Conservation (phyloP, 2,888 invertebrate species). For the Timema cristinae region DNA sequence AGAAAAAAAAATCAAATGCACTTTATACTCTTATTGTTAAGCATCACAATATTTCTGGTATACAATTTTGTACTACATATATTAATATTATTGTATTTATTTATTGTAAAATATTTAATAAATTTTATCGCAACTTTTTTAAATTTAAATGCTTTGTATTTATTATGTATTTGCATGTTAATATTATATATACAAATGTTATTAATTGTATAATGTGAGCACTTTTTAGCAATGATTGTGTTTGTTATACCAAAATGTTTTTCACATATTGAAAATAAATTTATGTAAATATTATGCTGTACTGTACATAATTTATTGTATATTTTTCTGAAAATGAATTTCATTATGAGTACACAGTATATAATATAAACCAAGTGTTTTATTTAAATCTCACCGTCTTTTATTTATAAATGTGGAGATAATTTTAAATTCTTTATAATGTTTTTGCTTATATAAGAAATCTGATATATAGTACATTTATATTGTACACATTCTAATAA, state of each 20-base stretch:
- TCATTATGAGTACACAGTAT: conserved; percentile 31
- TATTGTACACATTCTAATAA: too few species aligned
- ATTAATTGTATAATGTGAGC: conserved; percentile 22
- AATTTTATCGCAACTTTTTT: conserved; percentile 18
- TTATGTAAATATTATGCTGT: conserved; percentile 31
- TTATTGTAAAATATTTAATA: neutral
- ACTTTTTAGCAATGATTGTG: conserved; percentile 29
- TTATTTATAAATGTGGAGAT: too few species aligned
- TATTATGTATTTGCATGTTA: conserved; percentile 25
- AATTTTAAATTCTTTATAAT: too few species aligned
- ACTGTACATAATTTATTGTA: conserved; percentile 34
- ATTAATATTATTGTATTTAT: conserved; percentile 10
- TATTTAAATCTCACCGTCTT: neutral
- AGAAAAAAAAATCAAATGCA: conserved; percentile 19
- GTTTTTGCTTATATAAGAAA: too few species aligned
- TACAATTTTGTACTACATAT: conserved; percentile 18
- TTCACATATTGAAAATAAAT: conserved; percentile 28
- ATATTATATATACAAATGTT: neutral
- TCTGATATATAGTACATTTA: too few species aligned
- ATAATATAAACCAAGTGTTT: conserved; percentile 19
- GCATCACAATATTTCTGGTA: conserved; percentile 22
- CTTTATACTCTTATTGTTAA: conserved; percentile 25
- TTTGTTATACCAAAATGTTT: conserved; percentile 30
- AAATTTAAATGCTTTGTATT: conserved; percentile 27
- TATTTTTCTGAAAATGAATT: conserved; percentile 35